These are phyloP conservation scores for Chrysolina americana DNA, from an alignment of 2,888 invertebrate species.

Conservation along the genomic window DNA sequence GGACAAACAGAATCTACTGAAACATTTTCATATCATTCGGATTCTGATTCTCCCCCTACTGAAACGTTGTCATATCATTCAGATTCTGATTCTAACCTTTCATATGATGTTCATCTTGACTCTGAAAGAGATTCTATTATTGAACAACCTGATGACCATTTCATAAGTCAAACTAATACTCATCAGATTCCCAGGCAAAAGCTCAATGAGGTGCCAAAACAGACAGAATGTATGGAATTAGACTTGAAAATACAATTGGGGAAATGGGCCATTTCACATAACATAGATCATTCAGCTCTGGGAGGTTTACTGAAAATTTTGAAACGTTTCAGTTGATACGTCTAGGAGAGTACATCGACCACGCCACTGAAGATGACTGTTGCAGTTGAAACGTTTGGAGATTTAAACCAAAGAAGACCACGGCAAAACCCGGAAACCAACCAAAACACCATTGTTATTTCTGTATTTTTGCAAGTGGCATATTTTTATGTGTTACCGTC, in stretches of 20 bases:
- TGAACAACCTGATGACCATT: background rate
- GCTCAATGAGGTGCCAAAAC: slow-evolving; percentile 14
- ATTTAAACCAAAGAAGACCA: no score
- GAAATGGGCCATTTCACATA: slow-evolving; percentile 32
- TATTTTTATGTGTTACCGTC: background rate
- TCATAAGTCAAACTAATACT: background rate
- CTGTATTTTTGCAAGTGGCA: background rate
- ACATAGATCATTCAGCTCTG: slow-evolving; percentile 28
- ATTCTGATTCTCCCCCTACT: background rate
- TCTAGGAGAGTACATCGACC: no score
- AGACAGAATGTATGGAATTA: background rate
- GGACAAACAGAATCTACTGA: background rate
- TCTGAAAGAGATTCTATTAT: slow-evolving; percentile 10
- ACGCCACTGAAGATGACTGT: no score
- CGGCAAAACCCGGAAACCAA: no score
- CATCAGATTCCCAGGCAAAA: slow-evolving; percentile 1
- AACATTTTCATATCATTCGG: background rate
- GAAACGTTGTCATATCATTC: slow-evolving; percentile 9
- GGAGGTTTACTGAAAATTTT: slow-evolving; percentile 31
- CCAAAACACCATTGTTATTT: no score
- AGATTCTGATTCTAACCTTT: slow-evolving; percentile 13
- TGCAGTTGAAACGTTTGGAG: no score
- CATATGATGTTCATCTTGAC: slow-evolving; percentile 16
- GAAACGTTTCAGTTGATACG: no score
- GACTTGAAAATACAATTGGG: slow-evolving; percentile 34